These are phyloP conservation scores for Leptocoma aspasia DNA, from an alignment of 2,113 vertebrate genomes.

Conservation along the genomic window DNA sequence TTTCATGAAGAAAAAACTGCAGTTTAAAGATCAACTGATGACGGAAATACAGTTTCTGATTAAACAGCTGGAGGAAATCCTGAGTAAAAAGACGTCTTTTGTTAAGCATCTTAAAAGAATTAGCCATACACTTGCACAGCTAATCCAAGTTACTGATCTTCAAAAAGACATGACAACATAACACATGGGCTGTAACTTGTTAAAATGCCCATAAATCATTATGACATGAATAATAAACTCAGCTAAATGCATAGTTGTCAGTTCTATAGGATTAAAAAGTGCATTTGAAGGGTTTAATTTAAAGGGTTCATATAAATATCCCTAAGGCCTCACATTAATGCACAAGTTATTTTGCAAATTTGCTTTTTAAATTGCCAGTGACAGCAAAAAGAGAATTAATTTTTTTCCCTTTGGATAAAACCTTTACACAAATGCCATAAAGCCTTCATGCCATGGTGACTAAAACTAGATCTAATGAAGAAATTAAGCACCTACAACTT, in stretches of 20 bases:
- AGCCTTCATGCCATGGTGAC: not conserved
- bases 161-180: conserved; percentile 28
- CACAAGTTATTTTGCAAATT: not conserved
- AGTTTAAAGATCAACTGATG: not conserved
- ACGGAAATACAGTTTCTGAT: not conserved
- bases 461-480: not conserved
- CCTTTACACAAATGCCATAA: not conserved
- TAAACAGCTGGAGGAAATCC: conserved; percentile 13
- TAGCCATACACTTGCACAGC: not conserved
- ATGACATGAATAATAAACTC: conserved; percentile 33
- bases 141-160: conserved; percentile 52
- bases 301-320: conserved; percentile 37
- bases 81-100: not conserved
- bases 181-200: not conserved
- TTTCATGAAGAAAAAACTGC: not conserved
- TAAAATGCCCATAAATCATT: conserved; percentile 38
- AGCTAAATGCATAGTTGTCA: conserved; percentile 43
- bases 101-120: conserved; percentile 25
- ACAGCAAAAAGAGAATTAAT: not conserved
- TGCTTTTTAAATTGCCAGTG: conserved; percentile 4
- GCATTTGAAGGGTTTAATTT: conserved; percentile 46
- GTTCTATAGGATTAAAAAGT: conserved; percentile 40
- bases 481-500: not conserved
- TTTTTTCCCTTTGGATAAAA: not conserved
- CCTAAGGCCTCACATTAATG: not conserved